phyloP scores from a whole-genome alignment of 92 coral and sea anemone genomes.

The Montipora capitata region DNA sequence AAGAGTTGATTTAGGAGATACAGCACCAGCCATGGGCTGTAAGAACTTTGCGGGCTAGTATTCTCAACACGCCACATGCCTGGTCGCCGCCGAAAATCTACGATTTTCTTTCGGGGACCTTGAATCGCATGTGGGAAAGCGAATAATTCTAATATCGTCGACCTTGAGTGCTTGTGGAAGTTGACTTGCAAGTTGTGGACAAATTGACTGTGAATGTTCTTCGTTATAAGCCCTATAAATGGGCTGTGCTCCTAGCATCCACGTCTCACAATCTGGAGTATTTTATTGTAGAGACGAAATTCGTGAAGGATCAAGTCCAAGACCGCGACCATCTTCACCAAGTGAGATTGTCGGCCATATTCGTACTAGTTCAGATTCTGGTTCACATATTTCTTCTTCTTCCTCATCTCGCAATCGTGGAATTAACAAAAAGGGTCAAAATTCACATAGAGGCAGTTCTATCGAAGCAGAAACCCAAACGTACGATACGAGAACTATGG shows the following conservation, averaged over 20 bases:
- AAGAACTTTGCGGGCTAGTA: slow-evolving; percentile 60
- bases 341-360: slow-evolving; percentile 99
- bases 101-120: slow-evolving; percentile 57
- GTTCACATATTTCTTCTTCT: slow-evolving; percentile 95
- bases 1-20: slow-evolving; percentile 55
- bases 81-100: slow-evolving; percentile 30
- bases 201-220: slow-evolving; percentile 80
- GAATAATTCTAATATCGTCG: slow-evolving; percentile 56
- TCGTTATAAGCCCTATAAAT: slow-evolving; percentile 83
- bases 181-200: slow-evolving; percentile 36
- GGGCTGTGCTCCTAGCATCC: slow-evolving; percentile 99
- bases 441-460: slow-evolving; percentile 93
- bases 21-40: slow-evolving; percentile 59
- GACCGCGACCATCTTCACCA: slow-evolving; percentile 96
- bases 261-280: slow-evolving; percentile 99
- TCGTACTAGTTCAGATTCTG: slow-evolving; percentile 97
- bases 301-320: slow-evolving; percentile 96
- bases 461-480: slow-evolving; percentile 98
- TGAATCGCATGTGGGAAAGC: slow-evolving; percentile 69
- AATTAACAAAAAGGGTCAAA: slow-evolving; percentile 86
- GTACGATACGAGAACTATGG: slow-evolving; percentile 94
- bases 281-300: slow-evolving; percentile 95
- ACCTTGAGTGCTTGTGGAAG: slow-evolving; percentile 79
- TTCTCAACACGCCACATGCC: slow-evolving; percentile 47
- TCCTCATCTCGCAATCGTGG: slow-evolving; percentile 93